These are phyloP conservation scores for Odontothrips loti DNA, from an alignment of 2,888 invertebrate species.

Conservation along the genomic window DNA sequence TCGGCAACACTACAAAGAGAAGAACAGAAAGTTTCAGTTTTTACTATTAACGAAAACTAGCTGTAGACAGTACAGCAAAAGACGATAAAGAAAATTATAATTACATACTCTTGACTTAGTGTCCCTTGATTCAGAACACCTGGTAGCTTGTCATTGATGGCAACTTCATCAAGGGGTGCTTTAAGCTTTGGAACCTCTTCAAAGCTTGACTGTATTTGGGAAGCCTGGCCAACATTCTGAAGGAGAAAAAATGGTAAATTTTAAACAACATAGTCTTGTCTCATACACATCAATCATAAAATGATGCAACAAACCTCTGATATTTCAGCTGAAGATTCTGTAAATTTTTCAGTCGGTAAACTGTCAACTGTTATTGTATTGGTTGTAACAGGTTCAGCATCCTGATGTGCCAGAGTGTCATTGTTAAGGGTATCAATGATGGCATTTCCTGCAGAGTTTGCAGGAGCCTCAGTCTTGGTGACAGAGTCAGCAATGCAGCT, in stretches of 20 bases:
- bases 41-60: background rate
- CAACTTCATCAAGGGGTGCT: conserved; percentile 31
- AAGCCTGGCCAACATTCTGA: conserved; percentile 13
- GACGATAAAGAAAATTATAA: background rate
- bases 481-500: background rate
- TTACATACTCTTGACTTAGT: background rate
- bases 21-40: background rate
- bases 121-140: conserved; percentile 29
- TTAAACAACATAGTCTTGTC: background rate
- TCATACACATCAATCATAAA: background rate
- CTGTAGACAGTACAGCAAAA: background rate
- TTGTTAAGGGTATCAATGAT: background rate
- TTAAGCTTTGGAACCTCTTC: conserved; percentile 28
- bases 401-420: background rate
- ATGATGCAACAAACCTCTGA: background rate
- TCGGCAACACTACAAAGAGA: conserved; percentile 57
- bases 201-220: conserved; percentile 33
- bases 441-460: background rate
- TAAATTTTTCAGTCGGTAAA: background rate
- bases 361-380: background rate
- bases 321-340: background rate
- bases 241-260: background rate
- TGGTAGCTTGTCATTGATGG: conserved; percentile 28
- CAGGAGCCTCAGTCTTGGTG: background rate
- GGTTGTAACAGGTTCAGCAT: background rate